A percentile compares a stretch with the other conserved stretches of the same genome.
These are phyloP conservation scores for Drosophila limbata DNA, from an alignment of 2,888 invertebrate genomes.

Conservation along the genomic window DNA sequence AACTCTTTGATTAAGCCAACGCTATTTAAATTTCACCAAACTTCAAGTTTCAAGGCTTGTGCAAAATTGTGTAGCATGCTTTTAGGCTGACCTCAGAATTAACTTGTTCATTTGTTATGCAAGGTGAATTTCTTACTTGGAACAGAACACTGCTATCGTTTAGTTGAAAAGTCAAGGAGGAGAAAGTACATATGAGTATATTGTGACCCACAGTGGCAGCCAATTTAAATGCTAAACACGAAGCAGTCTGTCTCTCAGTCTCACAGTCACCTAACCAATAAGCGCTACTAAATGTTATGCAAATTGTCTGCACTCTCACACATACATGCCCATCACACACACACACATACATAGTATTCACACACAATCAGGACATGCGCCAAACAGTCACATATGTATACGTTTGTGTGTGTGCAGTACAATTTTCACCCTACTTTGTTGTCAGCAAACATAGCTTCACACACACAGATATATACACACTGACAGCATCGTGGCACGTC, in stretches of 20 bases:
- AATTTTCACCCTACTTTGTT: slow-evolving; percentile 17
- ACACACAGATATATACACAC: slow-evolving; percentile 5
- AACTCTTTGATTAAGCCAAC: slow-evolving; percentile 1
- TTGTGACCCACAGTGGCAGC: slow-evolving; percentile 18
- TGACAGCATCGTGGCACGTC: slow-evolving; percentile 16
- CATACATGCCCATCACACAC: no score
- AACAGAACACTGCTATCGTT: slow-evolving; percentile 18
- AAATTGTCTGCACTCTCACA: slow-evolving; percentile 47
- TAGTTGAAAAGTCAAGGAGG: slow-evolving; percentile 2
- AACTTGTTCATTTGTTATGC: slow-evolving; percentile 21
- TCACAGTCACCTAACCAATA: slow-evolving; percentile 38
- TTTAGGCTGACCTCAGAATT: slow-evolving; percentile 29
- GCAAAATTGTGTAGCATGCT: slow-evolving; percentile 26
- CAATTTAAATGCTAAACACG: slow-evolving; percentile 67
- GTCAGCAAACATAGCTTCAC: slow-evolving; percentile 15
- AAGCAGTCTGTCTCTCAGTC: slow-evolving; percentile 4
- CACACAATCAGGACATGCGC: slow-evolving; percentile 18
- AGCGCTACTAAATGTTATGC: slow-evolving; percentile 61
- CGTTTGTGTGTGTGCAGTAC: slow-evolving; percentile 6
- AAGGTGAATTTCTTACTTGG: slow-evolving; percentile 16
- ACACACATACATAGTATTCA: background rate
- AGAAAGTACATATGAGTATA: slow-evolving; percentile 2
- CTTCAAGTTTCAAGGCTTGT: slow-evolving; percentile 9
- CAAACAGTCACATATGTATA: slow-evolving; percentile 7
- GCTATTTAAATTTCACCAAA: background rate